Conservation (phyloP, 2,113 vertebrate species). For the Calyptommatus sinebrachiatus region DNA sequence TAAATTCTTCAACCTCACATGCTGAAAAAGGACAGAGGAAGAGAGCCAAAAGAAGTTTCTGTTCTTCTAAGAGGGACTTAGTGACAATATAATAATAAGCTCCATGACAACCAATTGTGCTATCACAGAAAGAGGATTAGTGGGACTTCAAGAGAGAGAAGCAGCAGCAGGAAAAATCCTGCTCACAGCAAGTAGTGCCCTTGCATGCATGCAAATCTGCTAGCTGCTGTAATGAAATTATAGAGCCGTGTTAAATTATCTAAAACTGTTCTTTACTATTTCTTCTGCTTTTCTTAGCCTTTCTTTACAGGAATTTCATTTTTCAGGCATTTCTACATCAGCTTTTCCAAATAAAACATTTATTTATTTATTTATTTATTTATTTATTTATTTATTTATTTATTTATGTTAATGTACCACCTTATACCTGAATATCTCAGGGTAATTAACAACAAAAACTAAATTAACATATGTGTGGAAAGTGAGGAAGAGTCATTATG, state of each 20-base stretch:
- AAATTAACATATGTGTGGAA: background rate
- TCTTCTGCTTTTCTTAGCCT: background rate
- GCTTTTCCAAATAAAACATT: background rate
- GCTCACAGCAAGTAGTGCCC: conserved; percentile 22
- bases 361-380: background rate
- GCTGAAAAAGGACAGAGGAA: background rate
- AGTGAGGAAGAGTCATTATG: background rate
- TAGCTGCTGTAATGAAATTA: background rate
- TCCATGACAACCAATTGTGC: conserved; percentile 22
- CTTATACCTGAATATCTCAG: too few species aligned
- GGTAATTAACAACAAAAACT: too few species aligned
- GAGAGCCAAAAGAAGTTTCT: conserved; percentile 8
- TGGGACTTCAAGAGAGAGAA: conserved; percentile 11
- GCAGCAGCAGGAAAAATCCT: background rate
- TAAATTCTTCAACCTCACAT: background rate
- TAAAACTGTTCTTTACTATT: background rate
- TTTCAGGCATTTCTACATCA: background rate
- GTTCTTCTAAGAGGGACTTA: conserved; percentile 8
- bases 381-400: too few species aligned
- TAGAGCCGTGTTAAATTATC: background rate
- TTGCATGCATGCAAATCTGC: conserved; percentile 1
- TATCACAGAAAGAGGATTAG: conserved; percentile 27
- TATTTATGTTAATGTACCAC: too few species aligned
- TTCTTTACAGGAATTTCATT: background rate
- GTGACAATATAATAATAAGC: background rate